A percentile compares a stretch with the other conserved stretches of the same genome.
Evolutionary conservation across 2,113 vertebrate genomes (phyloP).

Genomic region (Dermatemys mawii): DNA sequence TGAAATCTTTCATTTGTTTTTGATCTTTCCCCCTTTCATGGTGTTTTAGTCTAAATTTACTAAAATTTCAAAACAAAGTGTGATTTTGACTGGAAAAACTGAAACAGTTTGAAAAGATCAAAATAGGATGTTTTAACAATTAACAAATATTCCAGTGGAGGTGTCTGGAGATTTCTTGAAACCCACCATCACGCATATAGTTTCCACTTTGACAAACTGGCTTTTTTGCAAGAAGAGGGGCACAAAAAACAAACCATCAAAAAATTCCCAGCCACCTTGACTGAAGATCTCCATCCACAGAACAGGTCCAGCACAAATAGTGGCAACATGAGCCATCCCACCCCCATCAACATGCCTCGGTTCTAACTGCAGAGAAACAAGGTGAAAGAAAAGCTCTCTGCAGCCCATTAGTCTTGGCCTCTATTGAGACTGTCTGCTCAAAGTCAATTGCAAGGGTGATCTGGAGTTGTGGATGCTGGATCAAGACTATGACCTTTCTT

Average conservation of each 20-base stretch:
- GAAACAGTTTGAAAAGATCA: not conserved
- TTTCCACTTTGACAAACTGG: not conserved
- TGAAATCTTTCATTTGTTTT: not conserved
- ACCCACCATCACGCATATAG: not conserved
- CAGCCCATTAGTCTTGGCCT: not conserved
- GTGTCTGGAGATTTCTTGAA: not conserved
- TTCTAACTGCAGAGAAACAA: not conserved
- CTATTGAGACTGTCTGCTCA: not conserved
- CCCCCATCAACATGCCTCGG: not conserved
- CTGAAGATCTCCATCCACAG: not conserved
- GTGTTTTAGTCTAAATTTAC: not conserved
- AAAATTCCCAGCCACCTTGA: not conserved
- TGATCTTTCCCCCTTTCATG: not conserved
- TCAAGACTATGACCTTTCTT: not conserved
- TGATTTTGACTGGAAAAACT: not conserved
- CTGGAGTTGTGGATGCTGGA: not conserved
- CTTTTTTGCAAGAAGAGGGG: not conserved
- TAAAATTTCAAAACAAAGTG: not conserved
- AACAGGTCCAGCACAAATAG: not conserved
- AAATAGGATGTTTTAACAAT: not conserved
- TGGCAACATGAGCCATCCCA: not conserved
- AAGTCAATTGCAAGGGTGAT: not conserved
- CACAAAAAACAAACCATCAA: not conserved
- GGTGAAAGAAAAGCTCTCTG: not conserved
- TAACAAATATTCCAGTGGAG: not conserved